A percentile compares a stretch with the other conserved stretches of the same genome.
These are phyloP conservation scores for Alligator mississippiensis DNA, from an alignment of 2,113 vertebrate species.

Conservation along the genomic window DNA sequence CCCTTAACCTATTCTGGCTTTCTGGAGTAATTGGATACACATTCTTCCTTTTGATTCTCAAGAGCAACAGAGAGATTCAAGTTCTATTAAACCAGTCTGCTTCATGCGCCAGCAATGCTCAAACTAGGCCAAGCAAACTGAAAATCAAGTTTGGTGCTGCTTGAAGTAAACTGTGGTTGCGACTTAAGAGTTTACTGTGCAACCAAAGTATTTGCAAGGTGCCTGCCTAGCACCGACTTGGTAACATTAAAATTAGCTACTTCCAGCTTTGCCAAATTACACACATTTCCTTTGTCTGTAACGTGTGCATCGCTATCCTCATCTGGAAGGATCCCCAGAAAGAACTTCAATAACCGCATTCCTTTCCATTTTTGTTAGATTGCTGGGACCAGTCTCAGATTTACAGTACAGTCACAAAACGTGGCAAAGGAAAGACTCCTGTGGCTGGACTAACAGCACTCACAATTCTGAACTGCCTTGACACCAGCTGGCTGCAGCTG, in stretches of 20 bases:
- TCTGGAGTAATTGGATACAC: background rate
- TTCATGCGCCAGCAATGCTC: background rate
- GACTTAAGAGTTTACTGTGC: slow-evolving; percentile 24
- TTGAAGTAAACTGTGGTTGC: slow-evolving; percentile 60
- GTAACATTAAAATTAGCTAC: slow-evolving; percentile 56
- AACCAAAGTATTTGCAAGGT: slow-evolving; percentile 35
- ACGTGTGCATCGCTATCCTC: slow-evolving; percentile 49
- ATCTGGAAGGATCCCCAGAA: slow-evolving; percentile 59
- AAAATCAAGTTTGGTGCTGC: background rate
- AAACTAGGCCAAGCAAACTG: background rate
- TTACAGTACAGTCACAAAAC: background rate
- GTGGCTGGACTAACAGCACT: slow-evolving; percentile 45
- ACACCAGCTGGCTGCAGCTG: slow-evolving; percentile 20
- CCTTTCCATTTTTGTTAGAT: slow-evolving; percentile 31
- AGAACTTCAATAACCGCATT: slow-evolving; percentile 45
- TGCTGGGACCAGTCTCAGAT: slow-evolving; percentile 27
- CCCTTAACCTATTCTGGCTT: slow-evolving; percentile 22
- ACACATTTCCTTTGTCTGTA: slow-evolving; percentile 56
- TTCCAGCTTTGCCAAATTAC: slow-evolving; percentile 35
- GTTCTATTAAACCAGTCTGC: background rate
- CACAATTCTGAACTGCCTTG: background rate
- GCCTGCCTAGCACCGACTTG: slow-evolving; percentile 40
- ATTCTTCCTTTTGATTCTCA: background rate
- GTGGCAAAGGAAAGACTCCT: slow-evolving; percentile 40
- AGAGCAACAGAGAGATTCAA: background rate